Percentiles rank a stretch among this genome's conserved stretches.
Evolutionary conservation across 1,140 invertebrate genomes (phyloP).

Genomic region (Drosophila sechellia): DNA sequence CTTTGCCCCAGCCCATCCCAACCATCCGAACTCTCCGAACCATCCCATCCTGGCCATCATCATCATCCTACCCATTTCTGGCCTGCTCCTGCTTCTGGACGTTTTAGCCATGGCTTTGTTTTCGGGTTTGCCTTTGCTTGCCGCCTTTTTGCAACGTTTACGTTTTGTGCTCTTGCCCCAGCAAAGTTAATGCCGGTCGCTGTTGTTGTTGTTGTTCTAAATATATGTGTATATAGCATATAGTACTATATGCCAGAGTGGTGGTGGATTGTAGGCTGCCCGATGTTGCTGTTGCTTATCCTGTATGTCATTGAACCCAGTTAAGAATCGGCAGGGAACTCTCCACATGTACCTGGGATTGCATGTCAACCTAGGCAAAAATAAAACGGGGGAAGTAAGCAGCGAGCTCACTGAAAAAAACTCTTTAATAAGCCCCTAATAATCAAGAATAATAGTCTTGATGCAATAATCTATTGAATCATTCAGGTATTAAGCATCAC

Average conservation of each 20-base stretch:
- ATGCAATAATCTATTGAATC: too few species aligned
- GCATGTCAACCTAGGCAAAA: slow-evolving; percentile 62
- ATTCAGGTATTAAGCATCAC: too few species aligned
- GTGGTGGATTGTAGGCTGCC: slow-evolving; percentile 39
- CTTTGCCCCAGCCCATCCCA: slow-evolving; percentile 9
- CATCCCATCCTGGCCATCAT: background rate
- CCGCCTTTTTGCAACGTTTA: slow-evolving; percentile 79
- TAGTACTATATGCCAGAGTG: slow-evolving; percentile 16
- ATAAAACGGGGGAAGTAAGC: slow-evolving; percentile 29
- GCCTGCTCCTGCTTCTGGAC: slow-evolving; percentile 37
- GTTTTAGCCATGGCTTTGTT: slow-evolving; percentile 74
- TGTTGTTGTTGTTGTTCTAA: slow-evolving; percentile 55
- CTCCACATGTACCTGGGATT: slow-evolving; percentile 67
- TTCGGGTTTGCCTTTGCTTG: slow-evolving; percentile 71
- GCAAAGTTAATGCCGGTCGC: slow-evolving; percentile 74
- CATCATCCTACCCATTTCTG: slow-evolving; percentile 22
- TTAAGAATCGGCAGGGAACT: slow-evolving; percentile 64
- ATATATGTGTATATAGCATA: background rate
- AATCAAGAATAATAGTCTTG: too few species aligned
- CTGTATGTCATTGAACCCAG: slow-evolving; percentile 77
- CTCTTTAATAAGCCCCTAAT: background rate
- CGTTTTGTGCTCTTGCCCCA: slow-evolving; percentile 62
- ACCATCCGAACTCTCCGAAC: background rate
- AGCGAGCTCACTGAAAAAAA: slow-evolving; percentile 15
- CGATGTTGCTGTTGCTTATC: slow-evolving; percentile 62